Evolutionary conservation across 2,113 vertebrate species (phyloP), one percentile per base, ranked within the genome.

Genomic region (Bothrops jararaca): DNA sequence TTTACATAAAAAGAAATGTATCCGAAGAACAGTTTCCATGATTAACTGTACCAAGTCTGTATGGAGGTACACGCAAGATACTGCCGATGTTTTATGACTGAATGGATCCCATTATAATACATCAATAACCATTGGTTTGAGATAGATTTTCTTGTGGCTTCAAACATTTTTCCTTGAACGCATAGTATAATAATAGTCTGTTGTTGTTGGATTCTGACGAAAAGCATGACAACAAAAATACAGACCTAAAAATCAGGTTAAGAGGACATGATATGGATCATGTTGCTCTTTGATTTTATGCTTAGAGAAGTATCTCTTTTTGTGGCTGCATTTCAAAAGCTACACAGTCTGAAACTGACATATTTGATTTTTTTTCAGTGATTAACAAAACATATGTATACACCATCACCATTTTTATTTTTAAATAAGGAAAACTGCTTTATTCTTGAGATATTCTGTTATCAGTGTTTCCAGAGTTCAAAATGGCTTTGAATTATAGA

Each of bases 1-100:
- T n/a, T 95, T n/a, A 42, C 15, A 52, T 12, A 91, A 80, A 85
- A 54, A 85, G 29, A 42, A 24, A 95, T 80, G 88, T 95, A 94
- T 96, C 95, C 94, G 23, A 48, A 92, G 94, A 95, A 26, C 56
- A 95, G 94, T 53, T 89, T 93, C 94, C 92, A 93, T 92, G 74
- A 50, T 95, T 96, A 96, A 96, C 96, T 96, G 90, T 92, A 95
- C 90, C 92, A 86, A 90, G 95, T 48, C 8, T 34, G 24, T 90
- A 24, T 90, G 80, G 53, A 94, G 95, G 22, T 56, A 42, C 26
- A 29, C 92, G 92, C 96, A 95, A 95, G 93, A 97, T 93, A 92
- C 90, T 95, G 88, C 86, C 92, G 92, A 95, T 94, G 96, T 96
- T 96, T 95, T 93, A 94, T 96, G 93, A 88, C 69, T 95, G 92